Conservation (phyloP, 35 echinoderm and acorn worm species). For the Amphiura filiformis region DNA sequence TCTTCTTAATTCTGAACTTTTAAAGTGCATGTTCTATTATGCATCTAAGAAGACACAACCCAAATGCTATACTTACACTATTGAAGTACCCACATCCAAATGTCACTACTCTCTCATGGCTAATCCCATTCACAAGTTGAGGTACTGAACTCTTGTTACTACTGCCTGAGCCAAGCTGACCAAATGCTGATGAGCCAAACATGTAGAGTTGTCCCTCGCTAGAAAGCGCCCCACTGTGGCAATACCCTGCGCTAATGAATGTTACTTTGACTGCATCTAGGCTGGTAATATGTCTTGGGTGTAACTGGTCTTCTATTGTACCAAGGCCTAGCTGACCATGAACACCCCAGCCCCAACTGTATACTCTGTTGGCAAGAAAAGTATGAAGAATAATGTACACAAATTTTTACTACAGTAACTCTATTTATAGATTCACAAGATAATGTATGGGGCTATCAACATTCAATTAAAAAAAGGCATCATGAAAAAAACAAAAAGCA, state of each 20-base stretch:
- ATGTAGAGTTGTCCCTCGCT: constrained; percentile 76
- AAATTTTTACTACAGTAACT: not conserved
- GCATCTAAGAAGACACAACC: too few relatives aligned
- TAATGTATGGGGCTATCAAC: too few relatives aligned
- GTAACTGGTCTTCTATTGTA: constrained; percentile 59
- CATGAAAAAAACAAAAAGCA: too few relatives aligned
- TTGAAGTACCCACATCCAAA: constrained; percentile 79
- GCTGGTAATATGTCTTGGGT: constrained; percentile 42
- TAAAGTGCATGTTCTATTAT: too few relatives aligned
- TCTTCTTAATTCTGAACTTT: too few relatives aligned
- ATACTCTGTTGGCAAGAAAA: constrained; percentile 54
- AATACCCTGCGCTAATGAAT: constrained; percentile 65
- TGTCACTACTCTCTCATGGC: constrained; percentile 30
- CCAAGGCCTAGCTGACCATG: constrained; percentile 93
- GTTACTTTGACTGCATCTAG: constrained; percentile 48
- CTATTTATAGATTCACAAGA: too few relatives aligned
- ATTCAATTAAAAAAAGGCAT: too few relatives aligned
- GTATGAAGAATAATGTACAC: not conserved
- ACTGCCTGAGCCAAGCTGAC: constrained; percentile 71
- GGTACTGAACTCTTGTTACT: constrained; percentile 57
- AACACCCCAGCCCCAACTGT: constrained; percentile 95
- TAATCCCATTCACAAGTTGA: constrained; percentile 27
- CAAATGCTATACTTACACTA: constrained; percentile 72
- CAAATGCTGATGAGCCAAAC: constrained; percentile 87
- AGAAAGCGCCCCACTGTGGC: constrained; percentile 72